Evolutionary conservation across 2,113 vertebrate genomes (phyloP).

Genomic region (Promerops cafer): DNA sequence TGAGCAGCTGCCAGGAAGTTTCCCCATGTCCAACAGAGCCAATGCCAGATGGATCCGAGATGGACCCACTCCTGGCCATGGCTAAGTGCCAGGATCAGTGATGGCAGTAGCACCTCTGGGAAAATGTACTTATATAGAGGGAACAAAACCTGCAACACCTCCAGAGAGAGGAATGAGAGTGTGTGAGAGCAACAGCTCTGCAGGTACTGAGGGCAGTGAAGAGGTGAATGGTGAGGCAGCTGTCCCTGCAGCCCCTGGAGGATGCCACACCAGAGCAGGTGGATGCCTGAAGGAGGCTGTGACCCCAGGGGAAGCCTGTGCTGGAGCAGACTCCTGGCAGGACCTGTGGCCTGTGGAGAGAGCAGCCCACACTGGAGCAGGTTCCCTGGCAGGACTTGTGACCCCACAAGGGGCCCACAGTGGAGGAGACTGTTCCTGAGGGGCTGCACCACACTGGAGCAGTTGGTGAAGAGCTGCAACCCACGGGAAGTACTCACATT

Average conservation of each 20-base stretch:
- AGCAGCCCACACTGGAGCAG: neutral
- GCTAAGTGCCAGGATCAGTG: neutral
- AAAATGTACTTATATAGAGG: neutral
- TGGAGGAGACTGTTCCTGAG: neutral
- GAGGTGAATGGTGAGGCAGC: neutral
- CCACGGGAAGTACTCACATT: neutral
- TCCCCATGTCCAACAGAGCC: accelerated
- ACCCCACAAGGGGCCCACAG: accelerated
- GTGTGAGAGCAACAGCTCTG: neutral
- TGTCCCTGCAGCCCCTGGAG: neutral
- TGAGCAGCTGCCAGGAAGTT: neutral
- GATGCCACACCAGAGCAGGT: neutral
- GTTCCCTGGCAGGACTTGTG: neutral
- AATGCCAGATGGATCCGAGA: accelerated
- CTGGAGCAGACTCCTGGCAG: neutral
- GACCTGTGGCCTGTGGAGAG: accelerated
- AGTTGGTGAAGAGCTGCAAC: neutral
- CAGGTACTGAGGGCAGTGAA: neutral
- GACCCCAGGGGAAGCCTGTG: accelerated
- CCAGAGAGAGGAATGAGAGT: neutral
- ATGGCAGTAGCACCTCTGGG: accelerated
- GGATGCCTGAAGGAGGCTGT: neutral
- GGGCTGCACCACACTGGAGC: accelerated
- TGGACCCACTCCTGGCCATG: accelerated
- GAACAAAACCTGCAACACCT: neutral